phyloP scores from a whole-genome alignment of 1,140 invertebrate genomes.

The Maniola jurtina region DNA sequence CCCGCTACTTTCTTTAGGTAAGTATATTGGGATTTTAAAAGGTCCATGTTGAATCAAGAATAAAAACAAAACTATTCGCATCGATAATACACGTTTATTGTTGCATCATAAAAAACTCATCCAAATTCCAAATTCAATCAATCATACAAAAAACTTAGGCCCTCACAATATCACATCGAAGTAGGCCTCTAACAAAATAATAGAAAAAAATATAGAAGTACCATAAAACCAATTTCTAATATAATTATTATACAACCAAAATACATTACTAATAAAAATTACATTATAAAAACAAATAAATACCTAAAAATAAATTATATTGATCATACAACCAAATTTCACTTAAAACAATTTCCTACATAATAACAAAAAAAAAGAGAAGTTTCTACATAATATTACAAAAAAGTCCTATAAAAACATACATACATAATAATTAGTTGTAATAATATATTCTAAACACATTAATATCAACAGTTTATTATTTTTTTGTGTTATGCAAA shows the following conservation, averaged over 20 bases:
- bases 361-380: conserved; percentile 45
- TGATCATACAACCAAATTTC: conserved; percentile 4
- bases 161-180: conserved; percentile 45
- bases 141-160: conserved; percentile 52
- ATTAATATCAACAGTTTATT: conserved; percentile 64
- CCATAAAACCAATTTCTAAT: conserved; percentile 16
- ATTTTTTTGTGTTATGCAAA: conserved; percentile 65
- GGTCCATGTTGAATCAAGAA: not conserved
- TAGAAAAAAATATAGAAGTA: conserved; percentile 3
- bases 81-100: conserved; percentile 66
- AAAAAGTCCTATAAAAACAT: conserved; percentile 50
- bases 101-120: conserved; percentile 58
- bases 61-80: conserved; percentile 27
- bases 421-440: conserved; percentile 35
- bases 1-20: too few relatives aligned
- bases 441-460: conserved; percentile 53
- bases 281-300: conserved; percentile 32
- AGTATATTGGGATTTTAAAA: too few relatives aligned
- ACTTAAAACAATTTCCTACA: conserved; percentile 18
- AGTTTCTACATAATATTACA: not conserved
- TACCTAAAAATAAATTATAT: conserved; percentile 12
- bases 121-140: conserved; percentile 34
- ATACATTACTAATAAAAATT: not conserved
- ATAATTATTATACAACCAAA: conserved; percentile 13
- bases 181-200: conserved; percentile 46